Evolutionary conservation across 2,888 invertebrate genomes (phyloP).

Genomic region (Dasypolia templi): DNA sequence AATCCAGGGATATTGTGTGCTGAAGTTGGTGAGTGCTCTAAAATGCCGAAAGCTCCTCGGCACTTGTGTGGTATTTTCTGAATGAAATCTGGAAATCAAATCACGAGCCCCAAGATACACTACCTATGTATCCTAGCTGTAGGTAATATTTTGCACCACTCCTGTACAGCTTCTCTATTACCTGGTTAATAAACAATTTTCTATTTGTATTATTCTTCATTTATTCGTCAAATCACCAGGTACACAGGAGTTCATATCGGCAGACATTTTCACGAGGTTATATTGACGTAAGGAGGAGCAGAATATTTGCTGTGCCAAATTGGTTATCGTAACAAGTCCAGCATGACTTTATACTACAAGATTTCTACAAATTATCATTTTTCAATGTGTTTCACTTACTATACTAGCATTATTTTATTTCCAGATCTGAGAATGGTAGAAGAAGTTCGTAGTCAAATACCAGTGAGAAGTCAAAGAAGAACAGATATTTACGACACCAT

Average conservation of each 20-base stretch:
- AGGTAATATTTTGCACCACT: not conserved
- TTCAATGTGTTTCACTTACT: not conserved
- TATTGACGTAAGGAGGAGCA: not conserved
- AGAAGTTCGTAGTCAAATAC: conserved; percentile 96
- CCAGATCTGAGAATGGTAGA: conserved; percentile 93
- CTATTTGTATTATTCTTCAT: not conserved
- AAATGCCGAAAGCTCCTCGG: not conserved
- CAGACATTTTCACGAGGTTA: not conserved
- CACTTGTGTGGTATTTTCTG: not conserved
- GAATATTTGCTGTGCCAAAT: not conserved
- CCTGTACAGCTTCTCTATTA: no score
- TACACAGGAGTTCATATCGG: not conserved
- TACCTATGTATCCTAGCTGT: not conserved
- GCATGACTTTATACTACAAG: not conserved
- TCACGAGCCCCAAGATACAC: not conserved
- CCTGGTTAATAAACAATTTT: not conserved
- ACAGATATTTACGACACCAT: conserved; percentile 93
- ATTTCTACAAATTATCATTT: not conserved
- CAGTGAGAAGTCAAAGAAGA: conserved; percentile 93
- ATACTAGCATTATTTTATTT: conserved; percentile 73
- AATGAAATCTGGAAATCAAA: not conserved
- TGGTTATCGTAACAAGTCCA: not conserved
- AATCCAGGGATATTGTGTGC: conserved; percentile 93
- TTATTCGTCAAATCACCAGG: not conserved
- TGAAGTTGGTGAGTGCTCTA: conserved; percentile 92